These are phyloP conservation scores for Hozukius guyotensis DNA, from an alignment of 2,797 vertebrate genomes.

Conservation along the genomic window DNA sequence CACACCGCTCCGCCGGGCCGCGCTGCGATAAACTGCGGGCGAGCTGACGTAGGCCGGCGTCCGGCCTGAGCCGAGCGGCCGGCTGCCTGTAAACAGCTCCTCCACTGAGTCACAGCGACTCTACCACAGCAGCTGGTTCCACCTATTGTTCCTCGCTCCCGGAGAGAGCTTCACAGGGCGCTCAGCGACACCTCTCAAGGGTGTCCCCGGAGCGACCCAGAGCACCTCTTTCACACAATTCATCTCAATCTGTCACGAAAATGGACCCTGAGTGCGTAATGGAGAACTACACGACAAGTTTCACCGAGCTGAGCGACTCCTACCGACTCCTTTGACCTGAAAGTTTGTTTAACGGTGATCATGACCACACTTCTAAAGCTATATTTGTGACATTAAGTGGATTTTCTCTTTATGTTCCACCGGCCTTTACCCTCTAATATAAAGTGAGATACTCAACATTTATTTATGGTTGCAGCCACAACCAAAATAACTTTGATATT, in stretches of 20 bases:
- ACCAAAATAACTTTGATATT: not conserved
- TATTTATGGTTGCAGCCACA: not conserved
- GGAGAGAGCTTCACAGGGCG: slow-evolving; percentile 55
- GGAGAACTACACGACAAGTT: not conserved
- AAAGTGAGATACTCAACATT: not conserved
- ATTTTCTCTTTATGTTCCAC: not conserved
- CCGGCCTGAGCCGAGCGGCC: slow-evolving; percentile 40
- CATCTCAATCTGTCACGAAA: slow-evolving; percentile 45
- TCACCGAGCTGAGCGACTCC: not conserved
- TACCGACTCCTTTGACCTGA: not conserved
- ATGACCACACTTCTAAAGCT: not conserved
- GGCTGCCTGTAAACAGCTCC: slow-evolving; percentile 73
- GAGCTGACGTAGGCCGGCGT: slow-evolving; percentile 49
- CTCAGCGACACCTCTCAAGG: slow-evolving; percentile 70
- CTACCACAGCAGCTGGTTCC: slow-evolving; percentile 83
- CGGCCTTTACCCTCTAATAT: not conserved
- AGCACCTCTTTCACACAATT: slow-evolving; percentile 56
- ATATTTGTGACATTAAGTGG: not conserved
- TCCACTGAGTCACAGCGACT: slow-evolving; percentile 61
- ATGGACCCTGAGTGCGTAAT: not conserved
- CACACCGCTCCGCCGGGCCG: not conserved
- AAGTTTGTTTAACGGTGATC: not conserved
- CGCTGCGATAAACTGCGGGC: slow-evolving; percentile 11
- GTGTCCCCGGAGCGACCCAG: slow-evolving; percentile 60
- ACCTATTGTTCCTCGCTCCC: slow-evolving; percentile 74